Conservation (phyloP, 2,888 invertebrate species). For the Platerodrilus igneus region DNA sequence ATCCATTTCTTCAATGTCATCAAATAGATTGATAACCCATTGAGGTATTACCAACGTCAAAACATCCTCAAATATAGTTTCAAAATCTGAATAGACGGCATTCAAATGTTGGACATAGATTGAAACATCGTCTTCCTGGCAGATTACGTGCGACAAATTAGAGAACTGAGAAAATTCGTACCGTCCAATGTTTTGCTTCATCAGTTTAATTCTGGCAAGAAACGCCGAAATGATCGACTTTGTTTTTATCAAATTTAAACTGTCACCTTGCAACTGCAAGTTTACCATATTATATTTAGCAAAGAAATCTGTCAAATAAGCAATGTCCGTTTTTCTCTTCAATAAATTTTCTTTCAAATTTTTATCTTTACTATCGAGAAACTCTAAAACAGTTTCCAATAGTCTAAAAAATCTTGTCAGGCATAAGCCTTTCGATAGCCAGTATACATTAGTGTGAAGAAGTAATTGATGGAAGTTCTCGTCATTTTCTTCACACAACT, state of each 20-base stretch:
- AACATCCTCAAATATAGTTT: conserved; percentile 33
- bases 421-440: conserved; percentile 31
- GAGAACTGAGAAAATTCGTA: conserved; percentile 33
- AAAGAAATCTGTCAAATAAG: conserved; percentile 19
- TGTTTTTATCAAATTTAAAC: conserved; percentile 33
- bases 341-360: conserved; percentile 16
- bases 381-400: conserved; percentile 18
- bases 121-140: conserved; percentile 26
- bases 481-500: conserved; percentile 33
- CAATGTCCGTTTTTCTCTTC: conserved; percentile 17
- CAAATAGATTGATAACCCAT: conserved; percentile 29
- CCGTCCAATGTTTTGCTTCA: conserved; percentile 34
- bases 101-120: conserved; percentile 34
- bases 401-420: conserved; percentile 24
- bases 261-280: conserved; percentile 32
- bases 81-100: conserved; percentile 30
- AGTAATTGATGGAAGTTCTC: conserved; percentile 29
- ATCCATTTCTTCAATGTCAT: conserved; percentile 27
- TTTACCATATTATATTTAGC: no score
- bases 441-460: conserved; percentile 29
- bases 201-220: conserved; percentile 31
- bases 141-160: no score
- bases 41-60: conserved; percentile 30
- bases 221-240: conserved; percentile 31
- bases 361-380: conserved; percentile 14